phyloP scores from a whole-genome alignment of 2,113 vertebrate genomes.

The Podiceps cristatus region DNA sequence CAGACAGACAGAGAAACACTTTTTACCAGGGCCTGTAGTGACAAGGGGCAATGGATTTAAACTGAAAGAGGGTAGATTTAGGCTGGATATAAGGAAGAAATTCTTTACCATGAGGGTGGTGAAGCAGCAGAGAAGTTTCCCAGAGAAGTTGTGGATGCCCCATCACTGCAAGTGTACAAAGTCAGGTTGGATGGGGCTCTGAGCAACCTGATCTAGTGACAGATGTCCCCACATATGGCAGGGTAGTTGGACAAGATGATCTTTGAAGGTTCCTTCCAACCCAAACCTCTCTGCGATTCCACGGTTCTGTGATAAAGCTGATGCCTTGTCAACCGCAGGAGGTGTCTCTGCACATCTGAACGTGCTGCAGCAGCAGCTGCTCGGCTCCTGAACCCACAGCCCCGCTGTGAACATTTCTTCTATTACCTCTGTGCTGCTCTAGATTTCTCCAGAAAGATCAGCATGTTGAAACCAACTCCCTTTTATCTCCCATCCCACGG shows the following conservation, averaged over 20 bases:
- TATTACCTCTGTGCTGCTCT: neutral
- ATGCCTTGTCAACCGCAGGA: rapidly evolving
- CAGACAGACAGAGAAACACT: neutral
- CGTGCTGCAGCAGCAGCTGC: neutral
- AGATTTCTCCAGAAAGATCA: neutral
- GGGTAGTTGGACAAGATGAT: neutral
- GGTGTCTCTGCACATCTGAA: neutral
- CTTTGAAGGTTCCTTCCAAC: neutral
- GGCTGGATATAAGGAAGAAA: neutral
- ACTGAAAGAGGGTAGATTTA: neutral
- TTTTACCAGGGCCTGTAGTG: neutral
- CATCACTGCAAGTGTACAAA: neutral
- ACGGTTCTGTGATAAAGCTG: rapidly evolving
- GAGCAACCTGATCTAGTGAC: neutral
- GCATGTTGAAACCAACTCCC: neutral
- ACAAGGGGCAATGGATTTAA: neutral
- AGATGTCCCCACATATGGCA: neutral
- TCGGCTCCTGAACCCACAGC: neutral
- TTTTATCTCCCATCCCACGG: neutral
- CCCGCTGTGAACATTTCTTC: neutral
- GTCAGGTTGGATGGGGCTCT: neutral
- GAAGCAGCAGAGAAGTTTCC: neutral
- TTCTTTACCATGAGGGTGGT: neutral
- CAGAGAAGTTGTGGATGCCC: neutral
- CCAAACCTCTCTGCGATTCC: neutral